Evolutionary conservation across 2,888 invertebrate genomes (phyloP).

Genomic region (Eurois occulta): DNA sequence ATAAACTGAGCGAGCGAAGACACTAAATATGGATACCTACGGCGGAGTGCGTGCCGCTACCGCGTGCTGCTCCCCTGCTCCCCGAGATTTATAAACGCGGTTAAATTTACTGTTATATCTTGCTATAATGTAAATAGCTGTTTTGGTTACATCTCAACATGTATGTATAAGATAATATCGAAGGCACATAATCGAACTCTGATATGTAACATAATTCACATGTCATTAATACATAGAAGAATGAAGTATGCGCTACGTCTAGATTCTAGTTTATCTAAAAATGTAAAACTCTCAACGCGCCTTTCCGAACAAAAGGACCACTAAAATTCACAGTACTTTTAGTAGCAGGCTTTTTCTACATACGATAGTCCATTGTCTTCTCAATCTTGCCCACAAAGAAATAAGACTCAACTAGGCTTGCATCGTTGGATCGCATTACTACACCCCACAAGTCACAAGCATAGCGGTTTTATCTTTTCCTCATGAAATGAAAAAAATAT

Average conservation of each 20-base stretch:
- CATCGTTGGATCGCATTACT: neutral
- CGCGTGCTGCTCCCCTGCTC: slow-evolving; percentile 75
- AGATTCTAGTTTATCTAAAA: neutral
- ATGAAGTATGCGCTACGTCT: neutral
- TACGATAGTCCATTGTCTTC: neutral
- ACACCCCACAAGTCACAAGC: slow-evolving; percentile 48
- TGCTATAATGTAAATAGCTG: slow-evolving; percentile 63
- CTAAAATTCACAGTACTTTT: neutral
- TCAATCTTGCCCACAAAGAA: no score
- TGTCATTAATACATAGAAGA: neutral
- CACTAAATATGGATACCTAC: slow-evolving; percentile 83
- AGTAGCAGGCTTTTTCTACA: neutral
- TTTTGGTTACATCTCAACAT: slow-evolving; percentile 45
- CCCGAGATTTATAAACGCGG: slow-evolving; percentile 77
- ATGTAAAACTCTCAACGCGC: neutral
- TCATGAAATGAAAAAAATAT: neutral
- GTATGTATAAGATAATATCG: slow-evolving; percentile 25
- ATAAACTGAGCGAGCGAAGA: slow-evolving; percentile 83
- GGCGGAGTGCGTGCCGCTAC: slow-evolving; percentile 78
- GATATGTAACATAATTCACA: neutral
- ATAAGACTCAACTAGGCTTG: neutral
- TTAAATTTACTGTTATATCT: slow-evolving; percentile 73
- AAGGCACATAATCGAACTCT: slow-evolving; percentile 6
- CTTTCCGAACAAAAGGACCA: neutral
- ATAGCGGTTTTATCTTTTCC: slow-evolving; percentile 23